Evolutionary conservation across 2,113 vertebrate genomes (phyloP).

Genomic region (Ochotona curzoniae): DNA sequence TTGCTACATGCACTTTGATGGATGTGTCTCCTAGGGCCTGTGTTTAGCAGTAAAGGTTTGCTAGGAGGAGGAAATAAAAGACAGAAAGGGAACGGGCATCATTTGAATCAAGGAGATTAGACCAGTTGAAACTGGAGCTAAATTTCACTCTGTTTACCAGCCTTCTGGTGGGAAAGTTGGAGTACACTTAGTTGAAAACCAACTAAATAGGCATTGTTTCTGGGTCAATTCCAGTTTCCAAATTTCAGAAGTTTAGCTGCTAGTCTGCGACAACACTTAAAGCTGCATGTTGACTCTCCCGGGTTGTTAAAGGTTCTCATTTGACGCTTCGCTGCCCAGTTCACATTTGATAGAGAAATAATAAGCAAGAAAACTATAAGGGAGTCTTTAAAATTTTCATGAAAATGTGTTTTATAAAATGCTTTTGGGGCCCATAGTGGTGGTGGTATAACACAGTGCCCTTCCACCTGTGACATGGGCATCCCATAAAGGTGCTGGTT

Average conservation of each 20-base stretch:
- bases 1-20: background rate
- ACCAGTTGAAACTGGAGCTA: background rate
- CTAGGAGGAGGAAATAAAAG: background rate
- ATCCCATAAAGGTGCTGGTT: too few species aligned
- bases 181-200: slow-evolving; percentile 15
- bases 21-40: background rate
- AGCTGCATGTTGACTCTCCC: background rate
- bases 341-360: background rate
- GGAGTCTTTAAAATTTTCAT: too few species aligned
- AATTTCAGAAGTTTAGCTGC: slow-evolving; percentile 32
- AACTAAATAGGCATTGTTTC: background rate
- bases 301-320: background rate
- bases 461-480: too few species aligned
- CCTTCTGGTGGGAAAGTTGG: background rate
- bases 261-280: background rate
- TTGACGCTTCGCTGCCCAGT: slow-evolving; percentile 8
- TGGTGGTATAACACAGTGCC: too few species aligned
- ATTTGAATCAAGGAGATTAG: background rate
- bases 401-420: too few species aligned
- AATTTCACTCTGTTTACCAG: background rate
- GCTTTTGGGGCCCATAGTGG: too few species aligned
- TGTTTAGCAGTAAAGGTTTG: background rate
- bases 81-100: background rate
- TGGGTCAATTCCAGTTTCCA: background rate
- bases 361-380: background rate